Evolutionary conservation across 2,888 invertebrate species (phyloP), one percentile per base, ranked within the genome.

Genomic region (Crepidodera aurea): DNA sequence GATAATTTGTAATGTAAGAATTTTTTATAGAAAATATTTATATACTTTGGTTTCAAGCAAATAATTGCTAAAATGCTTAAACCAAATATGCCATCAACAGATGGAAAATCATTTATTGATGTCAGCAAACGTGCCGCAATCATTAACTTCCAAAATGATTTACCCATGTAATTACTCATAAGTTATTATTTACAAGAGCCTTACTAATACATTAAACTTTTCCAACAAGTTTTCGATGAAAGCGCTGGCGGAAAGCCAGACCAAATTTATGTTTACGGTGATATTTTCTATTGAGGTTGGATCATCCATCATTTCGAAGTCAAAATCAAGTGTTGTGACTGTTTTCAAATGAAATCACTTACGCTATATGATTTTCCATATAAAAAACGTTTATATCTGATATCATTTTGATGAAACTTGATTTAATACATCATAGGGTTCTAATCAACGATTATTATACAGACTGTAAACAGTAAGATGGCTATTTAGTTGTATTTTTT

Each of bases 261-360:
- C 40, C 1, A 40, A 40, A 40, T 40, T 40, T 40, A 40, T 40
- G 40, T 40, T 16, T 18, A 18, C 7, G 7, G 7, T 16, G 8
- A 40, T 40, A 40, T 16, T 16, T 16, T 40, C 16, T 40, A 40
- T 40, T 40, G 40, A 40, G 10, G 16, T 40, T 40, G 40, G 8
- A 40, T 40, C 40, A 40, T 40, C 40, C 18, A 40, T 40, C 40
- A 40, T 40, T 16, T 18, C 7, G 16, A 8, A 40, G 16, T 40
- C 7, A 18, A 40, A 40, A 40, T 40, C 8, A 40, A 10, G 40
- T 40, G 40, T 37, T 37, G 37, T 13, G 12, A 7, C 10, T 32
- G 32, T 32, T 32, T 32, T 32, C 8, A 32, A n/a, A 32, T 32
- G 10, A 8, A 32, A 32, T 32, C 32, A 32, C 4, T 32, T 32